Percentiles rank a stretch among this genome's conserved stretches.
These are phyloP conservation scores for Eupristina koningsbergeri DNA, from an alignment of 1,140 invertebrate species.

Conservation along the genomic window DNA sequence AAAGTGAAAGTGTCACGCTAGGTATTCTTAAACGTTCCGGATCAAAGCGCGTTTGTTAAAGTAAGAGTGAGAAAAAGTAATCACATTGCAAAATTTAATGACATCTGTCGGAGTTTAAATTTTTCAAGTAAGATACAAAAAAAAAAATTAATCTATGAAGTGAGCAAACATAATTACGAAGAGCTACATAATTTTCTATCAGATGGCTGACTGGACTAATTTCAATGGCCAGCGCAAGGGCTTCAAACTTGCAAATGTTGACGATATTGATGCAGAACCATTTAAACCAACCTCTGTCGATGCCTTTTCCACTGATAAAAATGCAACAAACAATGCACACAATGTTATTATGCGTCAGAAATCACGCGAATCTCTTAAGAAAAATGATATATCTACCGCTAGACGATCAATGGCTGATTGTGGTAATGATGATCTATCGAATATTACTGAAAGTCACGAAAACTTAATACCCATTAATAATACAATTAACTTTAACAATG, in stretches of 20 bases:
- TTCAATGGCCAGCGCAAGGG: constrained; percentile 60
- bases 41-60: neutral
- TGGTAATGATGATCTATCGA: constrained; percentile 23
- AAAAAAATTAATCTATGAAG: neutral
- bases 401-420: neutral
- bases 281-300: neutral
- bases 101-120: neutral
- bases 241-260: constrained; percentile 9
- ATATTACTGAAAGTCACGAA: constrained; percentile 49
- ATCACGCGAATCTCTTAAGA: neutral
- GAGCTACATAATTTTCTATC: neutral
- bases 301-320: neutral
- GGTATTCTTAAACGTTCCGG: neutral
- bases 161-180: neutral
- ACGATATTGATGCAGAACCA: neutral
- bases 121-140: neutral
- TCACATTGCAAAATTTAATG: neutral
- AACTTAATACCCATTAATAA: constrained; percentile 49
- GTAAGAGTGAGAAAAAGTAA: neutral
- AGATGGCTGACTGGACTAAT: constrained; percentile 67
- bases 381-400: neutral
- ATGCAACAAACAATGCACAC: neutral
- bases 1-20: neutral
- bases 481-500: constrained; percentile 48
- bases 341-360: neutral